These are phyloP conservation scores for Gobio gobio DNA, from an alignment of 2,113 vertebrate genomes.

Conservation along the genomic window DNA sequence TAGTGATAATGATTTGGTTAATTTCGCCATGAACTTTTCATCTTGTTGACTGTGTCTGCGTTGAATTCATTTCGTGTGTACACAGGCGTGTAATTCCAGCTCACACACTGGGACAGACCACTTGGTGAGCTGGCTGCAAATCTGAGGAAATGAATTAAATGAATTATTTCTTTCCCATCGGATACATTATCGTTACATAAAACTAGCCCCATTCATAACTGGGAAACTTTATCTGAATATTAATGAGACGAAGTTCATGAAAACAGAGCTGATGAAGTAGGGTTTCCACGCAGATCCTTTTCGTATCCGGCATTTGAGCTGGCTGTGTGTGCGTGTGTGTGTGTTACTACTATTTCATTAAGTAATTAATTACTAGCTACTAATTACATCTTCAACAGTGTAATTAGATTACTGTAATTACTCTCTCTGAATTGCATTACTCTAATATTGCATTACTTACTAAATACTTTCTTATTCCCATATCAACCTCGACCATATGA, in stretches of 20 bases:
- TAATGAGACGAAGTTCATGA: constrained; percentile 3
- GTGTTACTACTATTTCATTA: too few species aligned
- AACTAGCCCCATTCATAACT: neutral
- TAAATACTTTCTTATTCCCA: too few species aligned
- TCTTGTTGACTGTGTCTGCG: neutral
- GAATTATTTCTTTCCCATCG: constrained; percentile 18
- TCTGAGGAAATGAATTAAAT: constrained; percentile 6
- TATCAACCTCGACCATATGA: too few species aligned
- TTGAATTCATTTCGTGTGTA: neutral
- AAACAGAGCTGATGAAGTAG: neutral
- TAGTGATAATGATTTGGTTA: constrained; percentile 20
- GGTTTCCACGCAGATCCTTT: neutral
- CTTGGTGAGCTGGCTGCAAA: neutral
- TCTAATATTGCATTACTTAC: too few species aligned
- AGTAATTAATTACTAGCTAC: too few species aligned
- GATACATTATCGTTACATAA: neutral
- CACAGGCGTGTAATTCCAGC: neutral
- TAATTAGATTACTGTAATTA: too few species aligned
- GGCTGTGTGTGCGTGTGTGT: too few species aligned
- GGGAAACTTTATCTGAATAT: constrained; percentile 1
- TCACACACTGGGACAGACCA: neutral
- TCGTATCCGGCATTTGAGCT: neutral
- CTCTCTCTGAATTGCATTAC: too few species aligned
- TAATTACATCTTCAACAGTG: too few species aligned
- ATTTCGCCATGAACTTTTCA: constrained; percentile 27